phyloP scores from a whole-genome alignment of 2,797 vertebrate species.

The Psittacula echo region DNA sequence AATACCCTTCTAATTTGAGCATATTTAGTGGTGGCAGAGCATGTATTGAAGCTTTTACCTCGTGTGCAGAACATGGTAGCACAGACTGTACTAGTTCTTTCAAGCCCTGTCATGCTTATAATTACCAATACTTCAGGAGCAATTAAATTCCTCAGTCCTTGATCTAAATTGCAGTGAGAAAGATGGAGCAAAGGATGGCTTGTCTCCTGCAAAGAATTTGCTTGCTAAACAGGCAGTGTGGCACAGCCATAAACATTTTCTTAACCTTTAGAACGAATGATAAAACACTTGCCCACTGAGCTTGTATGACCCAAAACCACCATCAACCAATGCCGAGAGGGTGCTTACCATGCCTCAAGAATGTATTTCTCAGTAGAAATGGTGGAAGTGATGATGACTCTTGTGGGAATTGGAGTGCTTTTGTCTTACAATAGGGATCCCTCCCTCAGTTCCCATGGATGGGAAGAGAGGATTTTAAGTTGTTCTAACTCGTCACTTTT shows the following conservation, averaged over 20 bases:
- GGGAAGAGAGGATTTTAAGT: background rate
- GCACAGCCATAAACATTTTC: conserved; percentile 1
- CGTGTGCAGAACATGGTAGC: conserved; percentile 17
- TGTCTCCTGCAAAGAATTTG: background rate
- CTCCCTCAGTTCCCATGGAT: background rate
- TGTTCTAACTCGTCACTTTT: background rate
- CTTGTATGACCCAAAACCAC: background rate
- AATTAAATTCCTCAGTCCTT: conserved; percentile 55
- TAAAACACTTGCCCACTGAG: background rate
- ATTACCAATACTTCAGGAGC: conserved; percentile 59
- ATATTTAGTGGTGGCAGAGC: conserved; percentile 41
- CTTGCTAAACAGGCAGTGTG: background rate
- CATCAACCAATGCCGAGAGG: background rate
- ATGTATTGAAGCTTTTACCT: conserved; percentile 40
- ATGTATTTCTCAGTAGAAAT: background rate
- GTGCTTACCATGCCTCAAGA: background rate
- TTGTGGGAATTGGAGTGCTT: background rate
- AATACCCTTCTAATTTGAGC: conserved; percentile 34
- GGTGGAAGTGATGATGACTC: background rate
- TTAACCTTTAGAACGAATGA: background rate
- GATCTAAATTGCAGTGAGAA: conserved; percentile 66
- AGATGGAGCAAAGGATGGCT: conserved; percentile 36
- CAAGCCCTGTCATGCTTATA: conserved; percentile 60
- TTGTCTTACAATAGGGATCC: background rate
- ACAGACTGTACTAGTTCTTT: conserved; percentile 13